These are phyloP conservation scores for Ptychadena robeensis DNA, from an alignment of 2,797 vertebrate genomes.

Conservation along the genomic window DNA sequence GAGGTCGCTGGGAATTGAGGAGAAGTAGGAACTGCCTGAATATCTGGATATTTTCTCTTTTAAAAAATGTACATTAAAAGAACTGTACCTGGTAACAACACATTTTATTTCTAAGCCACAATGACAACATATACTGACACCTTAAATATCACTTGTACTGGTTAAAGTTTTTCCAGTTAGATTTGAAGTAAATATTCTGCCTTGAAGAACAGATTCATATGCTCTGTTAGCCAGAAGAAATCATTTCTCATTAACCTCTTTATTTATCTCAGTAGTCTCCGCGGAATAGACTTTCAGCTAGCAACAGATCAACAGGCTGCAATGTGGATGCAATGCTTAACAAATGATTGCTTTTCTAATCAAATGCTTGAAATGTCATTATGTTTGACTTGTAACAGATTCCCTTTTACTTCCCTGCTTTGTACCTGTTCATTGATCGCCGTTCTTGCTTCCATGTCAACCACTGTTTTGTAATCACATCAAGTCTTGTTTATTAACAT, in stretches of 20 bases:
- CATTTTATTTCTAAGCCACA: no score
- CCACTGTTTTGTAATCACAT: constrained; percentile 26
- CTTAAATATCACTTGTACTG: background rate
- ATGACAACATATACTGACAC: no score
- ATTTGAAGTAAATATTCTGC: background rate
- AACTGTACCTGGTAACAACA: no score
- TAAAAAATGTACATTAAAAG: no score
- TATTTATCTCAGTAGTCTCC: background rate
- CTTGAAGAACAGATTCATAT: background rate
- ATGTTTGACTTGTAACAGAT: constrained; percentile 39
- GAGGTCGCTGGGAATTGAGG: no score
- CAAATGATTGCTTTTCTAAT: constrained; percentile 40
- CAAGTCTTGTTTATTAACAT: constrained; percentile 34
- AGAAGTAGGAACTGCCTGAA: no score
- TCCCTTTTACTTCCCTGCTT: constrained; percentile 9
- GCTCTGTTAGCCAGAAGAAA: background rate
- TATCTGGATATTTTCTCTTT: no score
- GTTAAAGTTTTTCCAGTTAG: background rate
- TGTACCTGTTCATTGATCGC: constrained; percentile 33
- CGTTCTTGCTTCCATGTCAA: constrained; percentile 30
- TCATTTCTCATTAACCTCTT: constrained; percentile 15
- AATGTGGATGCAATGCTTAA: constrained; percentile 11
- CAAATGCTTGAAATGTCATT: constrained; percentile 30
- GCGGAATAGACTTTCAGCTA: background rate
- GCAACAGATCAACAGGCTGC: constrained; percentile 3